Evolutionary conservation across 2,797 vertebrate genomes (phyloP).

Genomic region (Myoxocephalus aenaeus): DNA sequence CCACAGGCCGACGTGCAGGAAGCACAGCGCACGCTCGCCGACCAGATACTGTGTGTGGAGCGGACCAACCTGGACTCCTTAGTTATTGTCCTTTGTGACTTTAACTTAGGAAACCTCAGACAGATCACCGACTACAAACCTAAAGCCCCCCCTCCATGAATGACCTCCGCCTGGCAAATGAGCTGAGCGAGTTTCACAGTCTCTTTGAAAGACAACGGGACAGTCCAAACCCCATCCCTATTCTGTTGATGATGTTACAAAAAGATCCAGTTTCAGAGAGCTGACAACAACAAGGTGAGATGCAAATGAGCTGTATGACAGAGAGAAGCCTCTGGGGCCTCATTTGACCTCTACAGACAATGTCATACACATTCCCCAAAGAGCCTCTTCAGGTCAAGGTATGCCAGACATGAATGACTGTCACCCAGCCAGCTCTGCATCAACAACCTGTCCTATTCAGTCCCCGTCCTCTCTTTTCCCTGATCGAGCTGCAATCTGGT

Average conservation of each 20-base stretch:
- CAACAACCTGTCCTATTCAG: background rate
- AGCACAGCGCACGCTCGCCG: too few species aligned
- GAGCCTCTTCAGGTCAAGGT: conserved; percentile 5
- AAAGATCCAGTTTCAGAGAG: background rate
- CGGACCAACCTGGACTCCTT: too few species aligned
- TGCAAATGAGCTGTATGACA: background rate
- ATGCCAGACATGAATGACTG: conserved; percentile 14
- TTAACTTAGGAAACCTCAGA: too few species aligned
- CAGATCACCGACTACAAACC: too few species aligned
- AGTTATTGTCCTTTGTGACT: too few species aligned
- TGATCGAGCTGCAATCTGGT: conserved; percentile 64
- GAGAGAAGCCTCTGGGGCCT: background rate
- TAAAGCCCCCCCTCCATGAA: too few species aligned
- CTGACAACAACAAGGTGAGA: conserved; percentile 2
- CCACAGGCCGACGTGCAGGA: too few species aligned
- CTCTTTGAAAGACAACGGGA: too few species aligned
- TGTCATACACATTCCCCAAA: background rate
- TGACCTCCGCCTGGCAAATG: too few species aligned
- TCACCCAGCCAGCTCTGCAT: conserved; percentile 26
- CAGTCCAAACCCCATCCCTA: background rate
- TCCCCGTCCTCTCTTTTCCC: conserved; percentile 14
- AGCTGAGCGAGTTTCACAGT: too few species aligned
- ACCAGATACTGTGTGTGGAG: too few species aligned
- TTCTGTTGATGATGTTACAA: conserved; percentile 5
- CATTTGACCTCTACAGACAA: background rate